These are phyloP conservation scores for Anguilla anguilla DNA, from an alignment of 2,797 vertebrate genomes.

Conservation along the genomic window DNA sequence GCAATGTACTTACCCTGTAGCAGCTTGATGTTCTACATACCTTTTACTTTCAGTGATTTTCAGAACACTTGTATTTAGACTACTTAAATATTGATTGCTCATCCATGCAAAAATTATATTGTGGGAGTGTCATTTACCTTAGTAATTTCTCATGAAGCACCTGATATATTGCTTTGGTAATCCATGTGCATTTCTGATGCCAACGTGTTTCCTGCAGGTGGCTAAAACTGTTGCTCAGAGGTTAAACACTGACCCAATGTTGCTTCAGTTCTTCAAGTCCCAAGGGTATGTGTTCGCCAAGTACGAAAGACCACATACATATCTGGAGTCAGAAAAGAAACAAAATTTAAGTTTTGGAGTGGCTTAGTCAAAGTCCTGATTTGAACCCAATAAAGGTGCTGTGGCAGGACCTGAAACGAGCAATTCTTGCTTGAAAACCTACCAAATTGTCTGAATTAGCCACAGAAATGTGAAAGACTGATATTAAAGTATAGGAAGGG, in stretches of 20 bases:
- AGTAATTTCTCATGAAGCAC: background rate
- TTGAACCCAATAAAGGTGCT: too few relatives aligned
- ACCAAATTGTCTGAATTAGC: too few relatives aligned
- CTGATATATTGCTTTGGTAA: background rate
- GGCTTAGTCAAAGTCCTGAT: too few relatives aligned
- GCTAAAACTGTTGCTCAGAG: conserved; percentile 98
- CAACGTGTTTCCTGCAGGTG: conserved; percentile 73
- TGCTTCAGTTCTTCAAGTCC: conserved; percentile 99
- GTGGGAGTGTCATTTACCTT: background rate
- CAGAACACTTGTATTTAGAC: background rate
- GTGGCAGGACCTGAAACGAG: too few relatives aligned
- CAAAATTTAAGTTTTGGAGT: too few relatives aligned
- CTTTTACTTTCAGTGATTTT: background rate
- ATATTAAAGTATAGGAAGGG: too few relatives aligned
- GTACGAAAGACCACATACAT: background rate
- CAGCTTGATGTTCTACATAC: background rate
- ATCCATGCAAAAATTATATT: background rate
- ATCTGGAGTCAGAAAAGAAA: background rate
- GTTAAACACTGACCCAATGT: conserved; percentile 98
- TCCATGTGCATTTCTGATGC: background rate
- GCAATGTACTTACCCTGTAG: background rate
- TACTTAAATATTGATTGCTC: background rate
- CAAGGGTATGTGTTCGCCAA: conserved; percentile 88
- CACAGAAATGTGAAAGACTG: too few relatives aligned
- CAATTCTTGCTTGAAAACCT: too few relatives aligned